Base-by-base conservation (phyloP, 1,140 invertebrate genomes). In the Parapsyche elsis region DNA sequence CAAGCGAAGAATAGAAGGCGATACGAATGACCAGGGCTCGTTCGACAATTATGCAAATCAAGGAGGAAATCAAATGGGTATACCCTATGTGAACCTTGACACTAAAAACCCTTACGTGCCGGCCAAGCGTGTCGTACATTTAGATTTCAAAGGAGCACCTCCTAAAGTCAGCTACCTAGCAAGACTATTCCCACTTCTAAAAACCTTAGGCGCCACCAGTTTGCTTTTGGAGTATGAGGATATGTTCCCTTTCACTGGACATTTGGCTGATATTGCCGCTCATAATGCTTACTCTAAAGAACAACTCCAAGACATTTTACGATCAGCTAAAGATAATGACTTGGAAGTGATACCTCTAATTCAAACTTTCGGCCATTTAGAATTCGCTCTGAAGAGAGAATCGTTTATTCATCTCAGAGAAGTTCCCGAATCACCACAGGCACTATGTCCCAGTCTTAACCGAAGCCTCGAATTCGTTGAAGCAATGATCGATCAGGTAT, bases 321-420 rank as follows among this genome's bases (percentile, higher is more conserved):
- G 89, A 46, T 84, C 92, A 23, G 94, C 95, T 0, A 89, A 91
- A 74, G 89, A 92, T 9, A 91, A 91, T 71, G 87, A 91, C 1
- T 86, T 98, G 4, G 91, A 93, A 80, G 91, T 98, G 1, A 94
- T 98, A 84, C 97, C 97, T 21, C 88, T 98, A 5, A 91, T 98
- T n/a, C 97, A 98, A 88, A 97, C 96, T 5, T 97, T 98, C 88
- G 96, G 96, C 2, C 96, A 98, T 88, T 86, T 96, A 84, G 95
- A 97, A 91, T 97, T 95, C 90, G 92, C 95, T 0, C 87, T 97
- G 74, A 97, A 97, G 86, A 91, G 95, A 83, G 88, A 92, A 49
- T 90, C 93, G 82, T 97, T 94, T 87, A 86, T 90, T 74, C 90
- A 92, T 57, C 85, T 97, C 23, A 88, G 96, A 73, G 96, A 97